Percentiles rank a stretch among this genome's conserved stretches.
Conservation (phyloP, 2,888 invertebrate genomes). For the Dastarcus helophoroides region DNA sequence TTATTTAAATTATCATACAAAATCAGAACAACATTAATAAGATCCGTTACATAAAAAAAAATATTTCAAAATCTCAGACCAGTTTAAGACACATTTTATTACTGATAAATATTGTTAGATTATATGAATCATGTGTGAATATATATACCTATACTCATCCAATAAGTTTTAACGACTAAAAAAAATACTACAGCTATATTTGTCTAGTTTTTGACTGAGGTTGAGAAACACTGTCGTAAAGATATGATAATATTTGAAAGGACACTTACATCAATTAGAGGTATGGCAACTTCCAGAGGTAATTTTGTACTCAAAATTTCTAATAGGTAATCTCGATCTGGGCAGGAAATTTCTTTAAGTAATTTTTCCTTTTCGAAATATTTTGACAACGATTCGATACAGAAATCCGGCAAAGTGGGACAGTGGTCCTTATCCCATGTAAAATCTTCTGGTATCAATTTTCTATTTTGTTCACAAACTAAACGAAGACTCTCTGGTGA, state of each 20-base stretch:
- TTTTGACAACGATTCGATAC: constrained; percentile 40
- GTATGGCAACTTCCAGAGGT: constrained; percentile 45
- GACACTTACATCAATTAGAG: constrained; percentile 38
- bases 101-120: no score
- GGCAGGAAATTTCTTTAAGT: constrained; percentile 43
- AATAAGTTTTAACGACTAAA: no score
- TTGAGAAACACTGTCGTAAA: constrained; percentile 1
- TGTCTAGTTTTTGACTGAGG: no score
- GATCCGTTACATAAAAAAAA: no score
- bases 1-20: no score
- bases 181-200: no score
- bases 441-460: constrained; percentile 42
- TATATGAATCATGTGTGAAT: no score
- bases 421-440: constrained; percentile 42
- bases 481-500: constrained; percentile 25
- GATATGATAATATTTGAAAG: not conserved
- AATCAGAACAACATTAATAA: no score
- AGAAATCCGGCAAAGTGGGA: constrained; percentile 38
- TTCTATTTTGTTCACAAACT: constrained; percentile 35
- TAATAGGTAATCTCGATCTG: constrained; percentile 46
- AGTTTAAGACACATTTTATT: no score
- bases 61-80: no score
- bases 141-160: no score
- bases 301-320: constrained; percentile 49
- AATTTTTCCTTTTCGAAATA: constrained; percentile 43